These are phyloP conservation scores for Antheraea yamamai DNA, from an alignment of 2,888 invertebrate species.

Conservation along the genomic window DNA sequence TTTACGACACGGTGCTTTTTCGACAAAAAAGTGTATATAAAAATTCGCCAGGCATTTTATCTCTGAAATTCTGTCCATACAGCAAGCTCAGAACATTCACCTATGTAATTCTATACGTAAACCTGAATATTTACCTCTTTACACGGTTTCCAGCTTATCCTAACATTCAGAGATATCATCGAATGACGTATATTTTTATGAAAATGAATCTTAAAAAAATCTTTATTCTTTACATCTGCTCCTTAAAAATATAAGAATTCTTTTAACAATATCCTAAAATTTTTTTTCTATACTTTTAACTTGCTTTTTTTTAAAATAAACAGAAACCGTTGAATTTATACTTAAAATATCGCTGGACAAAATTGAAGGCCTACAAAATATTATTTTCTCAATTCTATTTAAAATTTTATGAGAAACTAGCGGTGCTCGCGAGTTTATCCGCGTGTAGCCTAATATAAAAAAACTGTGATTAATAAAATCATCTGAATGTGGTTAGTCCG, in stretches of 20 bases:
- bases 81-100: not conserved
- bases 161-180: not conserved
- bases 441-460: too few relatives aligned
- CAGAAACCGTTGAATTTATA: too few relatives aligned
- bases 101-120: not conserved
- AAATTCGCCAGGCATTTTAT: constrained; percentile 6
- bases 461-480: too few relatives aligned
- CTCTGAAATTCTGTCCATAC: not conserved
- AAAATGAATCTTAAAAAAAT: not conserved
- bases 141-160: not conserved
- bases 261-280: not conserved
- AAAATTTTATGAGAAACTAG: too few relatives aligned
- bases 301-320: too few relatives aligned
- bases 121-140: not conserved
- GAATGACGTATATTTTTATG: not conserved
- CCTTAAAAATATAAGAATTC: not conserved
- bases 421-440: too few relatives aligned
- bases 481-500: too few relatives aligned
- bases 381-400: too few relatives aligned
- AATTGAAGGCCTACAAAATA: too few relatives aligned
- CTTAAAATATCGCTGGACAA: too few relatives aligned
- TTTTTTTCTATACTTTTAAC: too few relatives aligned
- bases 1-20: constrained; percentile 13
- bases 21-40: constrained; percentile 7
- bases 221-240: not conserved